Evolutionary conservation across 1,140 invertebrate species (phyloP).

Genomic region (Pectinophora gossypiella): DNA sequence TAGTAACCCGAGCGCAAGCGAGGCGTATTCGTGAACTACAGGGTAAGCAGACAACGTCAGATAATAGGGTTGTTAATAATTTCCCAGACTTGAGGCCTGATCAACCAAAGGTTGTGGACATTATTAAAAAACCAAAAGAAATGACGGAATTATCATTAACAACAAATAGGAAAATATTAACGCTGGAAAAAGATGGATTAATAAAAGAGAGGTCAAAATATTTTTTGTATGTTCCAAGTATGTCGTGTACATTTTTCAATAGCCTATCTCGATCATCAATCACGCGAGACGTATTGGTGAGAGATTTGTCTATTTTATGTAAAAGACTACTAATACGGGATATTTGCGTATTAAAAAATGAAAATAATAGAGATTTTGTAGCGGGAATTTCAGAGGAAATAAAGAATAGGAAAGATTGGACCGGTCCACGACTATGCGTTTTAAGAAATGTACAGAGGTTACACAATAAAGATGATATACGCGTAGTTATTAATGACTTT

Average conservation of each 20-base stretch:
- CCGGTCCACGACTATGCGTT: neutral
- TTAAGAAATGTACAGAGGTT: neutral
- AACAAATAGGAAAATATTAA: neutral
- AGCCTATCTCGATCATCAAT: neutral
- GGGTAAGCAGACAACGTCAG: neutral
- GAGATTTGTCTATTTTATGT: neutral
- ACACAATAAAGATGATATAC: conserved; percentile 11
- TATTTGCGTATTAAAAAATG: neutral
- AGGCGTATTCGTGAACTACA: neutral
- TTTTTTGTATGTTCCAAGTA: neutral
- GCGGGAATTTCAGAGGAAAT: neutral
- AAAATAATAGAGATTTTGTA: neutral
- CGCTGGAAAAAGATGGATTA: neutral
- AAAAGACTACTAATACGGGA: neutral
- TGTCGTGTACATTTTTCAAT: neutral
- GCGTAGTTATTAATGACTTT: conserved; percentile 28
- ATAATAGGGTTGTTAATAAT: neutral
- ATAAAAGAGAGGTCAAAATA: neutral
- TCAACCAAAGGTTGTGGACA: conserved; percentile 6
- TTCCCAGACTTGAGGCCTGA: conserved; percentile 3
- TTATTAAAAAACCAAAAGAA: conserved; percentile 9
- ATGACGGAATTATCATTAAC: neutral
- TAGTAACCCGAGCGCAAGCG: conserved; percentile 4
- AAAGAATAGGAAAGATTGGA: neutral
- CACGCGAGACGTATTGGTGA: conserved; percentile 1